Base-by-base conservation (phyloP, 2,113 vertebrate species). In the Carassius carassius region DNA sequence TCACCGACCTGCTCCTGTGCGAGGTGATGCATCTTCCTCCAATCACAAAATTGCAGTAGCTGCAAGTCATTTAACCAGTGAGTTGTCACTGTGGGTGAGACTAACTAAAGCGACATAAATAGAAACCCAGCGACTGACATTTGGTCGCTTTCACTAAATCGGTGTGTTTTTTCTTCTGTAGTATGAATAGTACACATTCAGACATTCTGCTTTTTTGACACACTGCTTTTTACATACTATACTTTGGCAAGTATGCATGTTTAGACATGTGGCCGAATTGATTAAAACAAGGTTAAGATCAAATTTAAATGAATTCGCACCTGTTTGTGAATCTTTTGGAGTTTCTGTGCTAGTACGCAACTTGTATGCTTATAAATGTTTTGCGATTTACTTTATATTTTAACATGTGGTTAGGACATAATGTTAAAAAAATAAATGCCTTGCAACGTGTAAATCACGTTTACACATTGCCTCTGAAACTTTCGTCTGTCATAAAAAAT, bases 1-100 rank as follows among this genome's bases (percentile, higher is more conserved):
- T 99, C 94, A 99, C 98, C 67, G 98, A 99, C 94, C 93, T 99
- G 87, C 97, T 99, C 70, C 97, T 99, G 54, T 98, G 95, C 84
- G 98, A 99, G 98, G 98, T 99, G 81, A 82, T 29, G 16, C 51
- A 17, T 72, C 65, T 3, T 70, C 14, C 12, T 70, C 49, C 13
- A n/a, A 41, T 72, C 67, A 72, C 32, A 56, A 5, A 17, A 41
- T 37, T 35, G 37, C 78, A 63, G 19, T 41, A 67, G 32, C 17
- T 1, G 0, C 9, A 16, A 17, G 25, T 76, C 8, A 49, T 76
- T 76, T 76, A 51, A 29, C 49, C 49, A 51, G 5, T 76, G 12
- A 76, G 25, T 5, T 8, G 37, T 44, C 35, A 73, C 37, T 23
- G 37, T n/a, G 32, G 47, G 3, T 44, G 41, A 44, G 41, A 44